phyloP scores from a whole-genome alignment of 2,113 vertebrate genomes.

The Ovis aries region ARS-UI_Ramb_v3.0 NC_056076.1:28265501-28266000 shows the following conservation, averaged over 20 bases:
- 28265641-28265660: not conserved
- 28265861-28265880: not conserved
- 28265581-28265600: not conserved
- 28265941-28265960: not conserved
- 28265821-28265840: not conserved
- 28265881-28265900: not conserved
- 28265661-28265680: not conserved
- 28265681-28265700: not conserved
- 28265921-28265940: not conserved
- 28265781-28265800: not conserved
- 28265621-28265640: not conserved
- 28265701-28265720: not conserved
- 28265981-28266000: not conserved
- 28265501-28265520: not conserved
- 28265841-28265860: not conserved
- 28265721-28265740: not conserved
- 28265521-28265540: not conserved
- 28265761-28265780: not conserved
- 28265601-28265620: not conserved
- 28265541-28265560: not conserved
- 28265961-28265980: not conserved
- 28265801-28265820: not conserved
- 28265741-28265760: not conserved
- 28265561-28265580: not conserved
- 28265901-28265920: not conserved